Evolutionary conservation across 2,113 vertebrate species (phyloP), one percentile per base, ranked within the genome.

Genomic region (Trogon surrucura): DNA sequence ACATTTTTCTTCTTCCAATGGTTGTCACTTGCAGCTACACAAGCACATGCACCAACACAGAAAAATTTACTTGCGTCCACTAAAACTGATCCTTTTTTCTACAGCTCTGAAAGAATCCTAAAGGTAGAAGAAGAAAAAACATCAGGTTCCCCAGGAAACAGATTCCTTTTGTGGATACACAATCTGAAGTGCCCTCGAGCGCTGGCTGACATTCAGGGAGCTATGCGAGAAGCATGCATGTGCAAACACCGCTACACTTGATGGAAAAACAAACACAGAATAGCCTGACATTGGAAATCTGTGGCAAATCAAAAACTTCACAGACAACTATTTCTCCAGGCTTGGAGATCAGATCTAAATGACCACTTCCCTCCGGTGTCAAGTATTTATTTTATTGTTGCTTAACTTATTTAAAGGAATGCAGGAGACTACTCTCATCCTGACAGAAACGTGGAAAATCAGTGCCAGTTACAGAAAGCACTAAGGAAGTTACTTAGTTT

Each of bases 351-450:
- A 70, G n/a, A 85, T 80, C 60, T 70, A 90, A 73, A 80, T 58
- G 11, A 73, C 47, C 21, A 27, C 41, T 88, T 94, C 71, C 82
- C 77, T 41, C 22, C 15, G 21, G 23, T 36, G 41, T 90, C 36
- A 69, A 79, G 60, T 53, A 73, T 88, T 80, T 88, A 36, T 78
- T 80, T 96, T 81, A 75, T 7, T 75, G 16, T 82, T 85, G 44
- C 74, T 51, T 70, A 83, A 91, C 30, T 73, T 88, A 69, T 36
- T 96, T 92, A 80, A 92, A 96, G 88, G 95, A 94, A 97, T 77
- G 62, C 34, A 90, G 30, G 67, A 93, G 54, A 69, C 44, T 70
- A 32, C 27, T 34, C 73, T 94, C 85, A 95, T 88, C 93, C 89
- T 83, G 91, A 90, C 74, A 97, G 70, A 94, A 89, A 95, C 3